Evolutionary conservation across 2,113 vertebrate genomes (phyloP).

Genomic region (Embiotoca jacksoni): DNA sequence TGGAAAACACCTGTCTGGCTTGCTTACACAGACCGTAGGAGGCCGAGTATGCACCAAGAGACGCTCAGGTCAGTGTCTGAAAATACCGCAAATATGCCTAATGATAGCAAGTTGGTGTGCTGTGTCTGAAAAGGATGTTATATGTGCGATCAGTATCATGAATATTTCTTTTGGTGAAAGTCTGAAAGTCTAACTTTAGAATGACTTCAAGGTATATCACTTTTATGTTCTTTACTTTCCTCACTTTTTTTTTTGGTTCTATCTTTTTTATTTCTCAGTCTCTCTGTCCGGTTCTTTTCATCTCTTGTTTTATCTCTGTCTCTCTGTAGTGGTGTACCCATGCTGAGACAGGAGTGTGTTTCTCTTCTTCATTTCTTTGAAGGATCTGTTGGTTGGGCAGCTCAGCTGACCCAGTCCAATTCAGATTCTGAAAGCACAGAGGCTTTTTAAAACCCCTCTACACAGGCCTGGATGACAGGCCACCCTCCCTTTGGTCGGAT

Average conservation of each 20-base stretch:
- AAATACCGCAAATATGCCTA: slow-evolving; percentile 17
- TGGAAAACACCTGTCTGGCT: slow-evolving; percentile 64
- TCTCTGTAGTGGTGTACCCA: slow-evolving; percentile 32
- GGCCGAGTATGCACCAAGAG: slow-evolving; percentile 27
- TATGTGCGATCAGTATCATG: slow-evolving; percentile 6
- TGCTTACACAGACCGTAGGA: slow-evolving; percentile 34
- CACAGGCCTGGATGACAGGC: slow-evolving; percentile 45
- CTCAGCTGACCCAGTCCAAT: slow-evolving; percentile 19
- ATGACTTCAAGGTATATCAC: not conserved
- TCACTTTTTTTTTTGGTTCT: slow-evolving; percentile 1
- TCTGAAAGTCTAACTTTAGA: slow-evolving; percentile 2
- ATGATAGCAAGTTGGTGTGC: not conserved
- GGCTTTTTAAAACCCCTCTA: slow-evolving; percentile 38
- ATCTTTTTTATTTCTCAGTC: slow-evolving; percentile 7
- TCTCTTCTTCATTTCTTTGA: slow-evolving; percentile 44
- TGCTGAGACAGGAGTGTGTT: slow-evolving; percentile 38
- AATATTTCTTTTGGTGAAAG: slow-evolving; percentile 26
- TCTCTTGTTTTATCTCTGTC: slow-evolving; percentile 19
- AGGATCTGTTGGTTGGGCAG: slow-evolving; percentile 36
- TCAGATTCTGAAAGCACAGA: slow-evolving; percentile 40
- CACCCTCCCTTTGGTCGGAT: slow-evolving; percentile 56
- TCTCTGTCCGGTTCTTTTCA: slow-evolving; percentile 17
- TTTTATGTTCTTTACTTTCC: not conserved
- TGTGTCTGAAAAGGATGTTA: slow-evolving; percentile 1
- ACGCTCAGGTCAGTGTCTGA: slow-evolving; percentile 4